Percentiles rank a stretch among this genome's conserved stretches.
Conservation (phyloP, 2,888 invertebrate genomes). For the Gonocerus acuteangulatus region DNA sequence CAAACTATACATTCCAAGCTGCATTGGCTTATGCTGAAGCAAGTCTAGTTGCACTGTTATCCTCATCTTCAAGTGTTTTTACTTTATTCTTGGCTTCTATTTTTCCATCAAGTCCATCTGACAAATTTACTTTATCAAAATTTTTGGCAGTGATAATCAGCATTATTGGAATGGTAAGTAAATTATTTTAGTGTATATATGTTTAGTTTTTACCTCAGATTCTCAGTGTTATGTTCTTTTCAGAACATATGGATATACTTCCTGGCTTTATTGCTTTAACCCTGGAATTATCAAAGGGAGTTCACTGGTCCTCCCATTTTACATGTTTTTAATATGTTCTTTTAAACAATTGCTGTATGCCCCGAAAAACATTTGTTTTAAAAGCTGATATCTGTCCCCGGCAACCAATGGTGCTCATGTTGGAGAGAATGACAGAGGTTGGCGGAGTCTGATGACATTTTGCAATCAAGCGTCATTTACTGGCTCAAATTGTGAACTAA, state of each 20-base stretch:
- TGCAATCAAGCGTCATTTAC: no score
- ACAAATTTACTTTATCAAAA: slow-evolving; percentile 81
- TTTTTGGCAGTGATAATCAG: slow-evolving; percentile 70
- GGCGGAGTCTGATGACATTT: no score
- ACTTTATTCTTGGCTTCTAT: slow-evolving; percentile 78
- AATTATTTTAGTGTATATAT: neutral
- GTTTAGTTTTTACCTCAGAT: neutral
- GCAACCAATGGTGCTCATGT: no score
- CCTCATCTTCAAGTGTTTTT: slow-evolving; percentile 82
- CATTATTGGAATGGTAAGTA: slow-evolving; percentile 68
- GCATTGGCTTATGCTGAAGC: slow-evolving; percentile 76
- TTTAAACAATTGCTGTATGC: no score
- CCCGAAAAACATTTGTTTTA: no score
- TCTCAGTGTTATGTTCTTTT: neutral
- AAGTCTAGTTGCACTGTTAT: slow-evolving; percentile 79
- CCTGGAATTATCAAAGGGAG: neutral
- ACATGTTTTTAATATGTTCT: no score
- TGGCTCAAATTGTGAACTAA: no score
- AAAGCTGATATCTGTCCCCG: no score
- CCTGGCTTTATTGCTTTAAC: neutral
- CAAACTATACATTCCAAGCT: slow-evolving; percentile 86
- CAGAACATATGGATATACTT: neutral
- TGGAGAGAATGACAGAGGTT: no score
- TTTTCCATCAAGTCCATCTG: slow-evolving; percentile 72
- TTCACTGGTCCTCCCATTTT: no score